Conservation (phyloP, 2,888 invertebrate species). For the Ormyrus thymus region DNA sequence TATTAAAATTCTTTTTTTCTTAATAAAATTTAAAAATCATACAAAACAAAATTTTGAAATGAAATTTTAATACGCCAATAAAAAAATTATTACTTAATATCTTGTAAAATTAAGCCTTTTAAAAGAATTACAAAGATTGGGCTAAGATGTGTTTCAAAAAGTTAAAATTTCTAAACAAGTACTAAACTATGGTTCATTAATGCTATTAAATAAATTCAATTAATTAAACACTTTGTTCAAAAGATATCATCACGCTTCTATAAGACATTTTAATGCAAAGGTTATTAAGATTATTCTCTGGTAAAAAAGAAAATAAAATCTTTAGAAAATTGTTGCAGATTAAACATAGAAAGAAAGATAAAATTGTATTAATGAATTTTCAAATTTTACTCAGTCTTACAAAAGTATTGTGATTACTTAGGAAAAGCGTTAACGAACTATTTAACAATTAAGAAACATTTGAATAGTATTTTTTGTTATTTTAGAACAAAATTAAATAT, state of each 20-base stretch:
- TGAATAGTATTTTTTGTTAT: not conserved
- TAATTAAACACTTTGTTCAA: not conserved
- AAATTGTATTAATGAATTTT: slow-evolving; percentile 15
- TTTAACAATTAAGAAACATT: slow-evolving; percentile 7
- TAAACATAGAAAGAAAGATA: not conserved
- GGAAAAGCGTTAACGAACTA: not conserved
- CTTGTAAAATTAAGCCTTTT: no score
- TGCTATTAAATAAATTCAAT: no score
- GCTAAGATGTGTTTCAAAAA: slow-evolving; percentile 31
- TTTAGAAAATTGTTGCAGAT: not conserved
- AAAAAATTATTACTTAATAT: no score
- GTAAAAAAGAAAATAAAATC: slow-evolving; percentile 28
- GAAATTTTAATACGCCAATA: slow-evolving; percentile 1
- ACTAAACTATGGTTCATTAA: no score
- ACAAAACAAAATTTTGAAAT: slow-evolving; percentile 25
- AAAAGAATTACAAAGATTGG: not conserved
- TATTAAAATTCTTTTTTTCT: not conserved
- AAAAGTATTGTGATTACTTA: slow-evolving; percentile 19
- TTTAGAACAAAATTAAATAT: not conserved
- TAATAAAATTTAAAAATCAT: not conserved
- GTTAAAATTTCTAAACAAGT: not conserved
- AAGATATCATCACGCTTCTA: no score
- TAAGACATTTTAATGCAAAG: no score
- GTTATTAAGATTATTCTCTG: slow-evolving; percentile 22
- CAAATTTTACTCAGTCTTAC: slow-evolving; percentile 44